Evolutionary conservation across 1,140 invertebrate genomes (phyloP).

Genomic region (Bombus superbus): DNA sequence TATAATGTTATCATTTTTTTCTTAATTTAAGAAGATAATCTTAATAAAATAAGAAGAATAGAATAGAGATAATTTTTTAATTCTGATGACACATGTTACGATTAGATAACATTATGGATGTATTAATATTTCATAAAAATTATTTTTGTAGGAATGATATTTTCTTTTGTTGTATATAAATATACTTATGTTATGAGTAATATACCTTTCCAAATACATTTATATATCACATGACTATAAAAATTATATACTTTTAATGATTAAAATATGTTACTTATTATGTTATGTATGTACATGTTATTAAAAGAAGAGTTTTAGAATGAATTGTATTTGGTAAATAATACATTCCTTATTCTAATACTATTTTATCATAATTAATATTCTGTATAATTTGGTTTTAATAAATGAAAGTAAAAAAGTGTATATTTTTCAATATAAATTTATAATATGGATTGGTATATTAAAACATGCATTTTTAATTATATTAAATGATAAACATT

Average conservation of each 20-base stretch:
- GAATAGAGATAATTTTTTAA: not conserved
- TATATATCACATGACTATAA: not conserved
- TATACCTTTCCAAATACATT: slow-evolving; percentile 3
- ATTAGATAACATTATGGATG: not conserved
- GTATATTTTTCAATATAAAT: not conserved
- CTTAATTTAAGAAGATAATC: not conserved
- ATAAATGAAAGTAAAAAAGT: not conserved
- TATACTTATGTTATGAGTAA: not conserved
- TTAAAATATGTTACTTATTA: not conserved
- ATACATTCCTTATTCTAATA: slow-evolving; percentile 8
- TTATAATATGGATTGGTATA: not conserved
- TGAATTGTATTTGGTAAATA: slow-evolving; percentile 27
- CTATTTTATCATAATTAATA: not conserved
- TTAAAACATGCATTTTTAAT: not conserved
- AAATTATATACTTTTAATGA: not conserved
- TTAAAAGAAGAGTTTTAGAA: not conserved
- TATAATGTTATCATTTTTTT: not conserved
- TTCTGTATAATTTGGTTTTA: not conserved
- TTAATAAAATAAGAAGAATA: too few relatives aligned
- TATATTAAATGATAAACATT: not conserved
- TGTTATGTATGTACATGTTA: slow-evolving; percentile 7
- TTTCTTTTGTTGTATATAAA: not conserved
- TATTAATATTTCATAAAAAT: not conserved
- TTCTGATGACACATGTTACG: not conserved
- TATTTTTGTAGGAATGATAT: slow-evolving; percentile 4